These are phyloP conservation scores for Neodontobutis hainanensis DNA, from an alignment of 2,113 vertebrate genomes.

Conservation along the genomic window DNA sequence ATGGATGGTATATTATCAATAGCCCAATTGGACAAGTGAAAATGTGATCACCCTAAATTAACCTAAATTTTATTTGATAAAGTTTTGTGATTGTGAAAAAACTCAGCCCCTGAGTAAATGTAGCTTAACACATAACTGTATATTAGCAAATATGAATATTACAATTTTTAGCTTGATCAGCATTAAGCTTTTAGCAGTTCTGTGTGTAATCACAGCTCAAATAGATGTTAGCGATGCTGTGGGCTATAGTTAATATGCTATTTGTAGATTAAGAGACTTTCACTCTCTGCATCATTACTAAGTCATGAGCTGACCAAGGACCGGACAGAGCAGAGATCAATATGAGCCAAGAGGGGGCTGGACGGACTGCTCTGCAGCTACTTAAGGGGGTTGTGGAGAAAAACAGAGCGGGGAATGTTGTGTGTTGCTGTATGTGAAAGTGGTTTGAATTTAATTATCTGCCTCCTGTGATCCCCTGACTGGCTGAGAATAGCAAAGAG, in stretches of 20 bases:
- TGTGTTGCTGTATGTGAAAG: constrained; percentile 29
- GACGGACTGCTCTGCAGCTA: constrained; percentile 41
- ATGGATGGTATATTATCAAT: no score
- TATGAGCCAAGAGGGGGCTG: constrained; percentile 26
- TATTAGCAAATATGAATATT: not conserved
- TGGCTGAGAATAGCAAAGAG: constrained; percentile 53
- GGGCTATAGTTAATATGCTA: constrained; percentile 6
- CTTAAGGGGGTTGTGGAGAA: constrained; percentile 48
- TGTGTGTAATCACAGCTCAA: not conserved
- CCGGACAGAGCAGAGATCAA: constrained; percentile 45
- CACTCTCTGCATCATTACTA: constrained; percentile 15
- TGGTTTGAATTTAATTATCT: constrained; percentile 50
- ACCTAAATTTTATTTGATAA: no score
- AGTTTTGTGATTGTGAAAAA: no score
- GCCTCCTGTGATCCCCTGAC: constrained; percentile 28
- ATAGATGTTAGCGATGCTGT: not conserved
- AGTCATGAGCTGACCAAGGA: constrained; percentile 34
- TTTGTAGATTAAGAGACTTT: constrained; percentile 3
- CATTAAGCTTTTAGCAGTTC: not conserved
- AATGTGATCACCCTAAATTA: no score
- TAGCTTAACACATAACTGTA: not conserved
- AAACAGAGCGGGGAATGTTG: not conserved
- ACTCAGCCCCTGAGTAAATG: not conserved
- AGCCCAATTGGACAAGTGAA: no score
- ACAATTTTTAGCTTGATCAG: no score